Base-by-base conservation (phyloP, 2,888 invertebrate species). In the Leucophenga maculata region DNA sequence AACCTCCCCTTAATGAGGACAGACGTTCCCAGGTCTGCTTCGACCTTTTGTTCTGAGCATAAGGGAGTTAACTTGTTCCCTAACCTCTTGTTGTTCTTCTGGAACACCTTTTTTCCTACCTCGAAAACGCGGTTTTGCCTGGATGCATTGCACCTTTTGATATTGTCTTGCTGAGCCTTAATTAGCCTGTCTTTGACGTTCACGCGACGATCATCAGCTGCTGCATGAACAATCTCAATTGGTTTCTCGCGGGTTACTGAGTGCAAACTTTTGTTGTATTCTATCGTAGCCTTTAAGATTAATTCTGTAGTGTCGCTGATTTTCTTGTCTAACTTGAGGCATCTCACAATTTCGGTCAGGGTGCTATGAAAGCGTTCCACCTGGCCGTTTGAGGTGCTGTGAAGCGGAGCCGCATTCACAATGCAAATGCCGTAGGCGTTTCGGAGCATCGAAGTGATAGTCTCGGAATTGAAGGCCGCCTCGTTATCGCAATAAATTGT, bases 331-430 rank as follows among this genome's bases (percentile, higher is more conserved):
- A 68, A 32, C 48, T 72, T 76, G 11, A 74, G 16, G n/a, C 70
- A 74, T 13, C 72, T 70, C n/a, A 73, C 67, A 50, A 73, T 74
- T 65, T 72, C 72, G 16, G 68, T 18, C 2, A 60, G n/a, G 0
- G 66, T 70, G 22, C 70, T 70, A 18, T 70, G 66, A n/a, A 68
- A 57, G 0, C 69, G 68, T n/a, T n/a, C 44, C 69, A 69, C 67
- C 20, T 70, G 65, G 0, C 68, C 68, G 11, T 70, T 72, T n/a
- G 60, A 60, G 3, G 18, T 8, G 14, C 59, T 71, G 16, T 73
- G 72, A 0, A 75, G 16, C 3, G 71, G 71, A 6, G 71, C 65
- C 0, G 71, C 69, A 13, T 71, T 68, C 1, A 55, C 52, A n/a
- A n/a, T n/a, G n/a, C n/a, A n/a, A n/a, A n/a, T n/a, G n/a, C n/a